Conservation (phyloP, 2,797 vertebrate species). For the Sebastes nivosus region DNA sequence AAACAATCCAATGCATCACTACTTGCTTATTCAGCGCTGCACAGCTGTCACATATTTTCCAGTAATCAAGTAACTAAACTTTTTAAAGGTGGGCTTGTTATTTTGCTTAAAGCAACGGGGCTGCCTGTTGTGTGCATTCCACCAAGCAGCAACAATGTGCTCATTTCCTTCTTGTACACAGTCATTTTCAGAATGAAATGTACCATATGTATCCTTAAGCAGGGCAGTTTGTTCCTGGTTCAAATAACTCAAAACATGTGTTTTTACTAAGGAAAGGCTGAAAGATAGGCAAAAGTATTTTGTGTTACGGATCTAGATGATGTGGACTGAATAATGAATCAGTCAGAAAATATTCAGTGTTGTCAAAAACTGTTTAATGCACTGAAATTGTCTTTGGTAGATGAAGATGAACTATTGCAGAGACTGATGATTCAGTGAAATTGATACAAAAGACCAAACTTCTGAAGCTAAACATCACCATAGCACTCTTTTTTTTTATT, state of each 20-base stretch:
- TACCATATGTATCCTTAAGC: not conserved
- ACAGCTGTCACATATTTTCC: conserved; percentile 73
- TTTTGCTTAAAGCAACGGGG: not conserved
- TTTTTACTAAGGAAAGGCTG: conserved; percentile 6
- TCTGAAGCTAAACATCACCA: not conserved
- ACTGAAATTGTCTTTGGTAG: not conserved
- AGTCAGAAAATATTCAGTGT: not conserved
- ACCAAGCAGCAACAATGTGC: conserved; percentile 1
- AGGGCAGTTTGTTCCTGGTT: conserved; percentile 14
- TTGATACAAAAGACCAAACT: not conserved
- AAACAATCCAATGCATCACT: not conserved
- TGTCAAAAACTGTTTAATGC: not conserved
- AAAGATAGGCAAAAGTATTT: not conserved
- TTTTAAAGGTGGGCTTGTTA: not conserved
- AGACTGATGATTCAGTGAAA: not conserved
- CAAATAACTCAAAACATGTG: conserved; percentile 14
- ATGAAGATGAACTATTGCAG: not conserved
- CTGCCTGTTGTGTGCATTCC: conserved; percentile 8
- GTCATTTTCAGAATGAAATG: not conserved
- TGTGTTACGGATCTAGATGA: not conserved
- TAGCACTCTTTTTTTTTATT: not conserved
- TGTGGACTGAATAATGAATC: not conserved
- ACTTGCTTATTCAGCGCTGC: conserved; percentile 25
- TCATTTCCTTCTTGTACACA: not conserved
- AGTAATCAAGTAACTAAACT: conserved; percentile 35